Base-by-base conservation (phyloP, 2,113 vertebrate species). In the Onychostruthus taczanowskii region DNA sequence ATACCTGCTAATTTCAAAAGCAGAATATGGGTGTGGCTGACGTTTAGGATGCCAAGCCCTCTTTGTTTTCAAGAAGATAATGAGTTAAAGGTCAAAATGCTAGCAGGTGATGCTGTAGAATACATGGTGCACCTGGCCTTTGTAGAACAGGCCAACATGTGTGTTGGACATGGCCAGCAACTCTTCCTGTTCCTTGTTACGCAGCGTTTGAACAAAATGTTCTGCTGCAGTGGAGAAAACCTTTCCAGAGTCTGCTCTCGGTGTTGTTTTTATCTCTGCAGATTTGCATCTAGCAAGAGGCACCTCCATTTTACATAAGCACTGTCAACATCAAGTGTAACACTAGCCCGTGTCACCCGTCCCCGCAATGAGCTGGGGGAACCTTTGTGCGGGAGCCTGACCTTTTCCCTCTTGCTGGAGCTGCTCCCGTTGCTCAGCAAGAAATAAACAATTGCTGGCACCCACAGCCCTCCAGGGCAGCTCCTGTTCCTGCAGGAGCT, bases 361-460 rank as follows among this genome's bases (percentile, higher is more conserved):
- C 68, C 33, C 72, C 19, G 24, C 86, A 27, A 2, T 56, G 78
- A 64, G 74, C 70, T 70, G 87, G 49, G 83, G 73, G 83, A 70
- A 95, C 83, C 78, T 78, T 84, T 20, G 28, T 86, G 87, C 75
- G 16, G 93, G 87, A 92, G 72, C 64, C 24, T 96, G 87, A 95
- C 96, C 93, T 96, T 96, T 84, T 94, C 74, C 94, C 91, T 91
- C 82, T 41, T 44, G 84, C 94, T 92, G 83, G 94, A 91, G 67
- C 85, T 84, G 70, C 78, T 39, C 75, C 87, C 2, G 79, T 95
- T 88, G 93, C 87, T 96, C 82, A 90, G 94, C 86, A 74, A 95
- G 96, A 97, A 97, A 80, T 95, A 94, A 95, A 90, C 92, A 91
- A 89, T 95, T 87, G 78, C 82, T 96, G 95, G 91, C 97, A 90